Percentiles rank a stretch among this genome's conserved stretches.
phyloP scores from a whole-genome alignment of 2,888 invertebrate genomes.

The Didymodactylos carnosus region DNA sequence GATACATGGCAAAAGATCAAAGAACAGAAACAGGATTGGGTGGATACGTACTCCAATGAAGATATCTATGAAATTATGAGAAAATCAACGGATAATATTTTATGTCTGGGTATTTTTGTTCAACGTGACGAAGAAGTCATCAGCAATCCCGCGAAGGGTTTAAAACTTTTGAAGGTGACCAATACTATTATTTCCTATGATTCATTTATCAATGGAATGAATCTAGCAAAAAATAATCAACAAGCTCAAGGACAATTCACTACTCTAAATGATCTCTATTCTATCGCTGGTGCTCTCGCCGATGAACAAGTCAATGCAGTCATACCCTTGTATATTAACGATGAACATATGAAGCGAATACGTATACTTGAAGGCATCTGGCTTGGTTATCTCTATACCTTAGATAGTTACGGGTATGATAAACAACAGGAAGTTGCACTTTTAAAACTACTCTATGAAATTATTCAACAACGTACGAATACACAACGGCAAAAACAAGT shows the following conservation, averaged over 20 bases:
- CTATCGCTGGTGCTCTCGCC: not conserved
- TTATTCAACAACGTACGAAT: not conserved
- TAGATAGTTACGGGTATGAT: constrained; percentile 5
- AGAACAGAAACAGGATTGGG: not conserved
- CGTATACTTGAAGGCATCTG: constrained; percentile 5
- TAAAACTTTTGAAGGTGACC: not conserved
- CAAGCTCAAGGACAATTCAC: not conserved
- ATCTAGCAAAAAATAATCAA: constrained; percentile 1
- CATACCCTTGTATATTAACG: constrained; percentile 2
- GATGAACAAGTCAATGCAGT: constrained; percentile 2
- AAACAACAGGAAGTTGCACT: constrained; percentile 8
- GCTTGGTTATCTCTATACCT: constrained; percentile 2
- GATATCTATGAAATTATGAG: constrained; percentile 6
- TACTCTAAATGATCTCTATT: not conserved
- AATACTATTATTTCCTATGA: constrained; percentile 3
- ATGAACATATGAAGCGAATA: constrained; percentile 10
- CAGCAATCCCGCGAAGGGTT: constrained; percentile 1
- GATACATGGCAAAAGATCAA: not conserved
- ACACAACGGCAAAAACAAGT: not conserved
- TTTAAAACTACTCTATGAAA: constrained; percentile 2
- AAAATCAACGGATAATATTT: constrained; percentile 7
- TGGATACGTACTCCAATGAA: not conserved
- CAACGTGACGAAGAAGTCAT: constrained; percentile 6
- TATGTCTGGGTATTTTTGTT: constrained; percentile 3
- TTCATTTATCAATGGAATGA: constrained; percentile 3